Evolutionary conservation across 2,797 vertebrate genomes (phyloP), one percentile per base, ranked within the genome.

Genomic region (Alosa sapidissima): DNA sequence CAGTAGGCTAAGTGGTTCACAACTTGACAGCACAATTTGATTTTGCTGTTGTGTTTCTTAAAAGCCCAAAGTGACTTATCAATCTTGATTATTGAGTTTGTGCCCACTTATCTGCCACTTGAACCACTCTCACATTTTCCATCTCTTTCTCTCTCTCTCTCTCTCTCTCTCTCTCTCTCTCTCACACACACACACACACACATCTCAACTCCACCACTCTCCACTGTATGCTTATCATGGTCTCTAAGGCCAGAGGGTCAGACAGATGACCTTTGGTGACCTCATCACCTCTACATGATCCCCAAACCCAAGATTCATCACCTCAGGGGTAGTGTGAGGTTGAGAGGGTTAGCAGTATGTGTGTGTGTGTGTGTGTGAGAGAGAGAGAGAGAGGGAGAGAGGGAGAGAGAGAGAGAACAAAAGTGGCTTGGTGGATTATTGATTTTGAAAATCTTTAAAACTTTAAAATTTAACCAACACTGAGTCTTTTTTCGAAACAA

Each of bases 251-350:
- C 85, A 91, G 87, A 45, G 91, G 92, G 91, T 93, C 91, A 93
- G 91, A 93, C 91, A 86, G 82, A 84, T 89, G 92, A 87, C 92
- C 91, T 91, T 36, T 89, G 36, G 33, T 85, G 28, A 91, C 94
- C 93, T 93, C 90, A 60, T 88, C 92, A 91, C 93, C 90, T 81
- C n/a, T 51, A 72, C 60, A 28, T 90, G 92, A 93, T 90, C 93
- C 85, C 2, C 14, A 49, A 88, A 68, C 89, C 88, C 88, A 82
- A 89, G 90, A 94, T 94, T 90, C 88, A 94, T 93, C 92, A 93
- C 88, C 88, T 82, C 89, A 48, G 88, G 54, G 87, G 89, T 89
- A 87, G 83, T 83, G 49, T 9, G 49, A 11, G 89, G 93, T 90
- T 92, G 89, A 90, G 78, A 48, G 41, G 91, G 91, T 93, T 91